Evolutionary conservation across 2,888 invertebrate genomes (phyloP).

Genomic region (Meliscaeva auricollis): DNA sequence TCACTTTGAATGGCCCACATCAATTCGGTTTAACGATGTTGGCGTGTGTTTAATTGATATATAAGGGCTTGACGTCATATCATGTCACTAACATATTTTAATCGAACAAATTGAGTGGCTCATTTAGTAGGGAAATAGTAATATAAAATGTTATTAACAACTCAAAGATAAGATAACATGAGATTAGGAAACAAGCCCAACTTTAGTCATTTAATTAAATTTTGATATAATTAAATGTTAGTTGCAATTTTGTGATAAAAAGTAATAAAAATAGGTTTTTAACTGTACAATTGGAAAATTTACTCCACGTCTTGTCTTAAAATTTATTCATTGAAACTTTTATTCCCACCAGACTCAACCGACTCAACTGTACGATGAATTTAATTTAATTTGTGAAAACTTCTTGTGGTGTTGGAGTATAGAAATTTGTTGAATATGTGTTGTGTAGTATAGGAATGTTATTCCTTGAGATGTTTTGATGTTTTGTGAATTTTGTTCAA

Average conservation of each 20-base stretch:
- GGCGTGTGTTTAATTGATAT: not conserved
- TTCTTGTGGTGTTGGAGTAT: not conserved
- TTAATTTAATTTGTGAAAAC: constrained; percentile 26
- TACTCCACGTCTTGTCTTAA: not conserved
- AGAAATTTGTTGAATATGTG: not conserved
- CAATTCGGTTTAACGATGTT: not conserved
- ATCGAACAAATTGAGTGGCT: no score
- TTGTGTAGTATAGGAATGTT: no score
- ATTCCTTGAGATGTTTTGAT: not conserved
- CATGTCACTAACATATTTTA: not conserved
- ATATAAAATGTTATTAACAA: no score
- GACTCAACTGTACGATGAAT: not conserved
- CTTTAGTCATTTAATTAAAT: no score
- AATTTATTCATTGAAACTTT: constrained; percentile 22
- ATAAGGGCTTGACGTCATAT: not conserved
- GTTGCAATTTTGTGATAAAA: no score
- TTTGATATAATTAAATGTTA: no score
- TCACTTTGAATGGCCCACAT: not conserved
- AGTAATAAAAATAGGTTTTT: not conserved
- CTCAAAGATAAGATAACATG: no score
- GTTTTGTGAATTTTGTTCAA: no score
- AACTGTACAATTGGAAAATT: constrained; percentile 11
- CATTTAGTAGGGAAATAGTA: no score
- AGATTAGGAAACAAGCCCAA: no score
- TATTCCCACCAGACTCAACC: not conserved